Percentiles rank a stretch among this genome's conserved stretches.
Evolutionary conservation across 2,113 vertebrate genomes (phyloP).

Genomic region (Lucifuga dentata): DNA sequence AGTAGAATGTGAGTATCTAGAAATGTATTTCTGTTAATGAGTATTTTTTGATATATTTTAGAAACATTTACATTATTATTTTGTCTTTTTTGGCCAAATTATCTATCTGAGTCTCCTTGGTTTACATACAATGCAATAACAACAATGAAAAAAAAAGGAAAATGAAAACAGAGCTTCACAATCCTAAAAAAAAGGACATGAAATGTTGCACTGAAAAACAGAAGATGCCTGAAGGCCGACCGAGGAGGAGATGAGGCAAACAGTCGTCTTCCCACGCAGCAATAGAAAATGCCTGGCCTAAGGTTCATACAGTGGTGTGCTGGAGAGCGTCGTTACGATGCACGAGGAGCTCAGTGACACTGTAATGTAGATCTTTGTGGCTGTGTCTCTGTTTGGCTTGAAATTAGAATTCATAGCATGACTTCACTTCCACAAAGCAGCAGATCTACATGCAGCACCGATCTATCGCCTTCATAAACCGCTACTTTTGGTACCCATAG

Average conservation of each 20-base stretch:
- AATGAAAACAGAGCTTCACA: slow-evolving; percentile 17
- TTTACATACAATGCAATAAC: slow-evolving; percentile 51
- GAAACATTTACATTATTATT: slow-evolving; percentile 59
- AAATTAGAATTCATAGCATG: slow-evolving; percentile 55
- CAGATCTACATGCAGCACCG: not conserved
- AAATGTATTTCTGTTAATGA: slow-evolving; percentile 66
- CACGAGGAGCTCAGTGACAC: not conserved
- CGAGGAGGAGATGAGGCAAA: slow-evolving; percentile 17
- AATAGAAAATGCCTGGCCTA: slow-evolving; percentile 55
- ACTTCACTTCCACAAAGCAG: slow-evolving; percentile 40
- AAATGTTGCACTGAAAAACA: slow-evolving; percentile 58
- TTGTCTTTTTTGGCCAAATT: slow-evolving; percentile 55
- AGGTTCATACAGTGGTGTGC: slow-evolving; percentile 10
- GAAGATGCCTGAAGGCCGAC: slow-evolving; percentile 14
- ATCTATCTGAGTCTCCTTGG: slow-evolving; percentile 47
- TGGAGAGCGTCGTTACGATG: not conserved
- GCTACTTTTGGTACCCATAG: slow-evolving; percentile 67
- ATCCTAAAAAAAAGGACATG: not conserved
- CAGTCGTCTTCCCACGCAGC: slow-evolving; percentile 19
- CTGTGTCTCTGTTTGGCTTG: slow-evolving; percentile 42
- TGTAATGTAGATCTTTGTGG: slow-evolving; percentile 9
- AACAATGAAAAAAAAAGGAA: slow-evolving; percentile 34
- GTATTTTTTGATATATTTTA: slow-evolving; percentile 69
- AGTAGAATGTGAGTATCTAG: slow-evolving; percentile 68
- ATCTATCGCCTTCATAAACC: slow-evolving; percentile 30